Conservation (phyloP, 2,888 invertebrate genomes). For the Julus scandinavius region DNA sequence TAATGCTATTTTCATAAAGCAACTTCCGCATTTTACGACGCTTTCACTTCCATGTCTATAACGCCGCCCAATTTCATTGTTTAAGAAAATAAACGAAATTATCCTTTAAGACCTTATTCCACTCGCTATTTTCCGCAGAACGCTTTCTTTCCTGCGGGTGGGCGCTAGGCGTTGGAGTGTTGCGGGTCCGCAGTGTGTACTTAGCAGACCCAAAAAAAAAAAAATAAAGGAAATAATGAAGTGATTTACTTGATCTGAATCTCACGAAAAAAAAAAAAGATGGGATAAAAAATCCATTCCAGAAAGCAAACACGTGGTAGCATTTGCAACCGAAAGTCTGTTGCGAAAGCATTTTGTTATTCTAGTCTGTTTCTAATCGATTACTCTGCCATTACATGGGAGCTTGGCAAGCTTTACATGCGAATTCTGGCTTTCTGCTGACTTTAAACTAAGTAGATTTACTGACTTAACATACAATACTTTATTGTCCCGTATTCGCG, state of each 20-base stretch:
- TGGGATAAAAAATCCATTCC: constrained; percentile 10
- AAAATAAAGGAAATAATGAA: constrained; percentile 34
- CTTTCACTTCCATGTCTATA: background rate
- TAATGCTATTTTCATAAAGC: background rate
- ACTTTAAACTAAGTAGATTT: constrained; percentile 50
- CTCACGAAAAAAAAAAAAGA: background rate
- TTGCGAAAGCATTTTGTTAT: constrained; percentile 46
- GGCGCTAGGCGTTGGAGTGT: background rate
- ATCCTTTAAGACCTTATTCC: background rate
- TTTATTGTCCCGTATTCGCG: constrained; percentile 32
- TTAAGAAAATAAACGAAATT: constrained; percentile 28
- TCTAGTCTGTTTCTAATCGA: constrained; percentile 44
- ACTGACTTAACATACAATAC: constrained; percentile 47
- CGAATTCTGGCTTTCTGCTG: constrained; percentile 46
- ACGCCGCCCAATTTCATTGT: background rate
- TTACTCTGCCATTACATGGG: constrained; percentile 46
- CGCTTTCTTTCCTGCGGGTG: constrained; percentile 22
- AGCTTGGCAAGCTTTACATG: constrained; percentile 45
- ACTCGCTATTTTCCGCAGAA: background rate
- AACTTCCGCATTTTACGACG: background rate
- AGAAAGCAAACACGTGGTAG: constrained; percentile 11
- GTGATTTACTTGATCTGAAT: constrained; percentile 42
- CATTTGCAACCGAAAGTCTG: background rate
- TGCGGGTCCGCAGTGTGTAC: background rate
- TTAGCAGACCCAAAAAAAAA: background rate